Percentiles rank a stretch among this genome's conserved stretches.
phyloP scores from a whole-genome alignment of 2,113 vertebrate genomes.

The Cochlearius cochlearius region DNA sequence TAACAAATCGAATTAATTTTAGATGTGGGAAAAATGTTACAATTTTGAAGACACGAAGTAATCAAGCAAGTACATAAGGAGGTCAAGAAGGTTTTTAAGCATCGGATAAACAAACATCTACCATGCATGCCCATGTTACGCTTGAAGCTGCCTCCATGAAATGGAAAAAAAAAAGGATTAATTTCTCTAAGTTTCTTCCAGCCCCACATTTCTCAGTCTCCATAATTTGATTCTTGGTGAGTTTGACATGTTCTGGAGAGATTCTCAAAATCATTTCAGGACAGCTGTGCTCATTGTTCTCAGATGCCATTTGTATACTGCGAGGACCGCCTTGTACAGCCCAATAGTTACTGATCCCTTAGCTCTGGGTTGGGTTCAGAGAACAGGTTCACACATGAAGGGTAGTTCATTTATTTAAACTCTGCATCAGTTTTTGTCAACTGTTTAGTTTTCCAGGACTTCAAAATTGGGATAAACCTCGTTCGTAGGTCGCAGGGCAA shows the following conservation, averaged over 20 bases:
- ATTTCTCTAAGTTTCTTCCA: background rate
- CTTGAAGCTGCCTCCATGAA: background rate
- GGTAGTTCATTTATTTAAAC: background rate
- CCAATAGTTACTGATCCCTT: background rate
- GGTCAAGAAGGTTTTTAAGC: background rate
- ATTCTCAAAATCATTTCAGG: background rate
- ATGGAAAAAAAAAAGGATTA: background rate
- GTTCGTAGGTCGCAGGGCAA: background rate
- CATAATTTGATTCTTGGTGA: background rate
- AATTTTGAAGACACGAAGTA: constrained; percentile 9
- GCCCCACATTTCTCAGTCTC: background rate
- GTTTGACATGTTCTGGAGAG: background rate
- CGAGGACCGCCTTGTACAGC: background rate
- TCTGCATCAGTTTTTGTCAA: background rate
- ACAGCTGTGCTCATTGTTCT: background rate
- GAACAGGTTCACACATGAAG: background rate
- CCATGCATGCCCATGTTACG: background rate
- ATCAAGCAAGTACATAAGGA: background rate
- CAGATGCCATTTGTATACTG: background rate
- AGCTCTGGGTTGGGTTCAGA: background rate
- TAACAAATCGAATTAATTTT: constrained; percentile 17
- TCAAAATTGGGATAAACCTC: background rate
- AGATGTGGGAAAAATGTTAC: background rate
- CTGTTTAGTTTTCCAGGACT: background rate
- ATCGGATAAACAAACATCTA: background rate